Evolutionary conservation across 2,797 vertebrate species (phyloP), one percentile per base, ranked within the genome.

Genomic region (Denticeps clupeoides): DNA sequence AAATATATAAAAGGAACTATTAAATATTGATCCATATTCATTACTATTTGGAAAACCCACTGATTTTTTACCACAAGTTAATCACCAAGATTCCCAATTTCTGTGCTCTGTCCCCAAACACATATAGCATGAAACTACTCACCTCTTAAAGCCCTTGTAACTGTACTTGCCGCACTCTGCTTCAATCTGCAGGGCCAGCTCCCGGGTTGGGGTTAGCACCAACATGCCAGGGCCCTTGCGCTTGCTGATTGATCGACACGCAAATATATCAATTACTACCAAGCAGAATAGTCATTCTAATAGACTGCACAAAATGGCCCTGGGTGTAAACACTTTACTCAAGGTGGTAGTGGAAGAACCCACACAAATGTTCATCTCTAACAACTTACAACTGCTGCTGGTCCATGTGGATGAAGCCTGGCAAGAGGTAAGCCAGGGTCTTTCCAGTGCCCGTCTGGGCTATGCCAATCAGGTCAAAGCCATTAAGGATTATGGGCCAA

Each of bases 381-480:
- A n/a, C n/a, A n/a, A n/a, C 90, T 89, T 84, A 99, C 94, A 87
- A 2, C 54, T 84, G 82, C 41, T 99, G 95, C 45, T 80, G 85
- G 40, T 93, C 89, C 81, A 99, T 83, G 67, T 99, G 94, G 67
- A 97, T 91, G 67, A 97, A 94, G 47, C 93, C 95, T 11, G 94
- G 95, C 62, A 99, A 82, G 62, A 99, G 78, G 69, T 97, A 98
- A 2, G 88, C 85, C 53, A 99, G 60, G 0, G 94, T 99, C 73
- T 99, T 98, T 41, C 95, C 93, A 0, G 92, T 98, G 58, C 94
- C 95, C 0, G 94, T 97, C 69, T 99, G 94, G 31, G 93, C 92
- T 28, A 99, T 91, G 43, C 87, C 93, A 60, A 99, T 96, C 45
- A 99, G 76, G 76, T 99, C 94, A 53, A 85, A 75, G 45, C 94